Percentiles rank a stretch among this genome's conserved stretches.
phyloP scores from a whole-genome alignment of 2,113 vertebrate species.

The Puma concolor region DNA sequence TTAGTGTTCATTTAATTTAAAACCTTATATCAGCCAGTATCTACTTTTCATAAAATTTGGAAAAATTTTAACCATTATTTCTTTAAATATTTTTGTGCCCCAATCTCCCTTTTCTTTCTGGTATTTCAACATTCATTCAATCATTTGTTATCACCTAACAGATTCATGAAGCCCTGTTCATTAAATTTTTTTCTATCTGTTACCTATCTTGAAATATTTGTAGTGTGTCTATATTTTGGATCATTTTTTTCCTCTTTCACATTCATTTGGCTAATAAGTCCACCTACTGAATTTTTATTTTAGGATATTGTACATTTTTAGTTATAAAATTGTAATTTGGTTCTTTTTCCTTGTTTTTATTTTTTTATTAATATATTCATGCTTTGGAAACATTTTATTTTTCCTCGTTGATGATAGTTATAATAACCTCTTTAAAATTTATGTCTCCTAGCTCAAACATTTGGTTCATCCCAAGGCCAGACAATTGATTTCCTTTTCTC shows the following conservation, averaged over 20 bases:
- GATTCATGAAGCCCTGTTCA: not conserved
- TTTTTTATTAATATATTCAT: not conserved
- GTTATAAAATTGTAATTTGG: not conserved
- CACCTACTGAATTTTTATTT: not conserved
- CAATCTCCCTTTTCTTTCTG: not conserved
- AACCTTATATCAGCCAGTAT: not conserved
- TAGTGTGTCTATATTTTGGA: not conserved
- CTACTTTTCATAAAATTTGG: not conserved
- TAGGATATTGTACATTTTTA: not conserved
- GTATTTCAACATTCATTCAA: not conserved
- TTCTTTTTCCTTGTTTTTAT: not conserved
- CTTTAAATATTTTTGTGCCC: not conserved
- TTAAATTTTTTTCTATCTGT: not conserved
- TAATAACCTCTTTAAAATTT: not conserved
- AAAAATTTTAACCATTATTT: not conserved
- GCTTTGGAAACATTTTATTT: not conserved
- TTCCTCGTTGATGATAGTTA: not conserved
- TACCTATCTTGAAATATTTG: not conserved
- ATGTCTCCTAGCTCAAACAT: not conserved
- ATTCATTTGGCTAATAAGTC: not conserved
- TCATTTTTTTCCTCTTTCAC: not conserved
- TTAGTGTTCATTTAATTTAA: not conserved
- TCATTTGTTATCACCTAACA: not conserved
- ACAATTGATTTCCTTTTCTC: not conserved
- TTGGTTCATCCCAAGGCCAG: not conserved